phyloP scores from a whole-genome alignment of 2,888 invertebrate genomes.

The Slavum lentiscoides region DNA sequence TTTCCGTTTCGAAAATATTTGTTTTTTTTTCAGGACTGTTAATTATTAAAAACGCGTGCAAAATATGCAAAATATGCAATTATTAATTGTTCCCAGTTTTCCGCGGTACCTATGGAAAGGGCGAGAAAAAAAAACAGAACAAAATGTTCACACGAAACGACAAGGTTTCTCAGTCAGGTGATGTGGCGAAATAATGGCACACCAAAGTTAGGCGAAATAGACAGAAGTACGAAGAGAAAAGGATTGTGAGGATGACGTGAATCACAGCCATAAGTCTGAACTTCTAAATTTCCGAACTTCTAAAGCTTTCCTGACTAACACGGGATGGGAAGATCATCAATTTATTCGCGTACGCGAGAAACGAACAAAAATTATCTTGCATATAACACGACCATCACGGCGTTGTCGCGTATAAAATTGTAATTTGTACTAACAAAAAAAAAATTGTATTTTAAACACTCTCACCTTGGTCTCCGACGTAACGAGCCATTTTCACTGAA shows the following conservation, averaged over 20 bases:
- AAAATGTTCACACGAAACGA: conserved; percentile 19
- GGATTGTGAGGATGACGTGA: too few species aligned
- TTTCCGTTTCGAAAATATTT: too few species aligned
- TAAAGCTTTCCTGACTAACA: conserved; percentile 9
- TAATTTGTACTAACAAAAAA: not conserved
- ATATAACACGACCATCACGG: not conserved
- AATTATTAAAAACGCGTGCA: too few species aligned
- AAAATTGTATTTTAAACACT: conserved; percentile 59
- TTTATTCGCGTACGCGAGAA: conserved; percentile 1
- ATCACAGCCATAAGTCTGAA: not conserved
- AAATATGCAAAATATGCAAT: too few species aligned
- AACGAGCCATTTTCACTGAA: conserved; percentile 88
- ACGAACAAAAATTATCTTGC: not conserved
- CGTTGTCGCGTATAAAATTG: not conserved
- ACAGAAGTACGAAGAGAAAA: not conserved
- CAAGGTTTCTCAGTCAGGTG: not conserved
- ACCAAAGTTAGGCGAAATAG: not conserved
- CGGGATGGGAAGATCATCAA: not conserved
- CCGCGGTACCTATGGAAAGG: not conserved
- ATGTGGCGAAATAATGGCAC: not conserved
- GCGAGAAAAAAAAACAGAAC: not conserved
- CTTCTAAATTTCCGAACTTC: conserved; percentile 24
- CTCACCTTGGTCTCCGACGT: conserved; percentile 82
- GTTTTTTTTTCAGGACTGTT: too few species aligned
- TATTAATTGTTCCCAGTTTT: too few species aligned